Evolutionary conservation across 92 coral and sea anemone species (phyloP), one percentile per base, ranked within the genome.

Genomic region (Desmophyllum pertusum): DNA sequence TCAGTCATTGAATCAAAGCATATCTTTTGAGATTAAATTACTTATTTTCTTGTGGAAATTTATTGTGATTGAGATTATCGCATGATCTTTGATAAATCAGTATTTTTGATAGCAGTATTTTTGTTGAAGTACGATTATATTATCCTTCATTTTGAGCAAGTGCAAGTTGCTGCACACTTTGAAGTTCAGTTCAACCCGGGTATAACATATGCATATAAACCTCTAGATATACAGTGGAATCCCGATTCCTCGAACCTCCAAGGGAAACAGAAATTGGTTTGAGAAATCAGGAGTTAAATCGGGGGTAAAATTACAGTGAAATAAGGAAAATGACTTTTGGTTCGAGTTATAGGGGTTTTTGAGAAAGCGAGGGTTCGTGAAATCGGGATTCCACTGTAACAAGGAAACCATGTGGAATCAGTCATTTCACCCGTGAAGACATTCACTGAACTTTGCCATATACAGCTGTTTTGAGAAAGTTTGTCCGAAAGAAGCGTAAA

Each of bases 71-170:
- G 38, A 67, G 66, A 27, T 51, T 27, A 46, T 10, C 17, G 8
- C 14, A 62, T 36, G 39, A 40, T 65, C 33, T 48, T 36, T 43
- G 73, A 61, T 80, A 31, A 65, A 79, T 46, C 4, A 68, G 62
- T 80, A 80, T 80, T 80, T 80, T 80, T 80, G 76, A 80, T 80
- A 69, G 51, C 33, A 48, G 36, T 61, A 33, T 66, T 25, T 63
- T 43, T 62, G 42, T 37, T 52, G 30, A 25, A 23, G 31, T 37
- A 30, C 40, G 33, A 23, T 41, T 35, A 30, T 74, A 38, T 59
- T 15, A 40, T 31, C 65, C 36, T 50, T 10, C 39, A 35, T 38
- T 38, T 18, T 27, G 5, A 31, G 13, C 43, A 33, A 10, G 15
- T 50, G 18, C 55, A 50, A 50, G 14, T 50, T 10, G 18, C 18